Percentiles rank a stretch among this genome's conserved stretches.
Evolutionary conservation across 2,113 vertebrate species (phyloP).

Genomic region (Falco punctatus): DNA sequence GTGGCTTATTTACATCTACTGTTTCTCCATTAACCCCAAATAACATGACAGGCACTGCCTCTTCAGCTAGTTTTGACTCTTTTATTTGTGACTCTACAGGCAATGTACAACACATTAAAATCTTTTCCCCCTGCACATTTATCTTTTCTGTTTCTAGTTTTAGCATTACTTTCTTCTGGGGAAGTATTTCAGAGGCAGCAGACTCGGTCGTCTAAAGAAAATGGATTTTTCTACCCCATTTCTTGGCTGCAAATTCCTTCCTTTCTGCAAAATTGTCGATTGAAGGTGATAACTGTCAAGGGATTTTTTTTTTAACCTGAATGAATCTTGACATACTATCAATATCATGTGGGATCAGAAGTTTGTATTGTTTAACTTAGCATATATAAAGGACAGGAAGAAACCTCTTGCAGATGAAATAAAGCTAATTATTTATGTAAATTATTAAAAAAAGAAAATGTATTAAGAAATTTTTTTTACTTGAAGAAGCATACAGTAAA

Average conservation of each 20-base stretch:
- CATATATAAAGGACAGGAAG: neutral
- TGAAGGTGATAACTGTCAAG: neutral
- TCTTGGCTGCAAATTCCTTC: neutral
- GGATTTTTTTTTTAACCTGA: neutral
- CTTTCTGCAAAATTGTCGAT: neutral
- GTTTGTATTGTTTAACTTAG: neutral
- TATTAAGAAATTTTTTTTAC: neutral
- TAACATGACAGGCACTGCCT: neutral
- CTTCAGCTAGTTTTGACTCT: neutral
- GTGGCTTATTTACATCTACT: neutral
- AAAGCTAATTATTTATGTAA: neutral
- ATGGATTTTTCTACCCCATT: neutral
- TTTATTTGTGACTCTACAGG: neutral
- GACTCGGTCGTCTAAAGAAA: neutral
- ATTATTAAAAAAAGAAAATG: neutral
- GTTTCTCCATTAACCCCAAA: neutral
- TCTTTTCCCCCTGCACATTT: neutral
- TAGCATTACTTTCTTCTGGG: neutral
- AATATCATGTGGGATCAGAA: neutral
- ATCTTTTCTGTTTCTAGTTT: neutral
- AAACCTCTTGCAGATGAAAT: neutral
- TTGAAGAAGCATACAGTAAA: neutral
- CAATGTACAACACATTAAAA: neutral
- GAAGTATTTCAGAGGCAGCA: neutral
- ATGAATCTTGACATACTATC: rapidly evolving